A percentile compares a stretch with the other conserved stretches of the same genome.
Conservation (phyloP, 1,140 invertebrate species). For the Cyclargus thomasi region DNA sequence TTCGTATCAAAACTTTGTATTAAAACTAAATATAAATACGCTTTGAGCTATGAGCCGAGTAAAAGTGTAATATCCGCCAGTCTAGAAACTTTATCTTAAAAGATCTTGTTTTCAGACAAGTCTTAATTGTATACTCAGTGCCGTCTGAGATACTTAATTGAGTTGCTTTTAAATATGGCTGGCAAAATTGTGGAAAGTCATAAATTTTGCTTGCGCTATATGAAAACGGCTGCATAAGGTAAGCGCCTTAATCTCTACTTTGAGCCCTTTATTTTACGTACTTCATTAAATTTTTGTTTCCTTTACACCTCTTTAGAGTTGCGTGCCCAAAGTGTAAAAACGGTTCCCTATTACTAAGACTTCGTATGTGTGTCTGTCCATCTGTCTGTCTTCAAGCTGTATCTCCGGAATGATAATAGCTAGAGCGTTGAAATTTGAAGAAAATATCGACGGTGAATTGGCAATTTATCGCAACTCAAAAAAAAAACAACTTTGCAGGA, state of each 20-base stretch:
- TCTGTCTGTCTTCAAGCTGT: too few species aligned
- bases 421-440: too few species aligned
- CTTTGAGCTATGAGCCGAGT: slow-evolving; percentile 16
- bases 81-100: slow-evolving; percentile 14
- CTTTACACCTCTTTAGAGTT: background rate
- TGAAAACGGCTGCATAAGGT: background rate
- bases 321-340: too few species aligned
- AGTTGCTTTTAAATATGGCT: slow-evolving; percentile 5
- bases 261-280: background rate
- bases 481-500: too few species aligned
- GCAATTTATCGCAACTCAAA: too few species aligned
- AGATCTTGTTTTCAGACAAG: slow-evolving; percentile 8
- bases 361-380: too few species aligned
- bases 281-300: background rate
- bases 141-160: slow-evolving; percentile 10
- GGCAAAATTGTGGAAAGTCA: background rate
- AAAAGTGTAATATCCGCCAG: slow-evolving; percentile 22
- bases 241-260: background rate
- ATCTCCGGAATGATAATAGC: too few species aligned
- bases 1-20: slow-evolving; percentile 19
- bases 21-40: slow-evolving; percentile 21
- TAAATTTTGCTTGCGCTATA: background rate
- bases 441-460: too few species aligned
- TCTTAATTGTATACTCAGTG: slow-evolving; percentile 14
- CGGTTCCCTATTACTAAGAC: too few species aligned